phyloP scores from a whole-genome alignment of 2,797 vertebrate genomes.

The Premnoplex brunnescens region DNA sequence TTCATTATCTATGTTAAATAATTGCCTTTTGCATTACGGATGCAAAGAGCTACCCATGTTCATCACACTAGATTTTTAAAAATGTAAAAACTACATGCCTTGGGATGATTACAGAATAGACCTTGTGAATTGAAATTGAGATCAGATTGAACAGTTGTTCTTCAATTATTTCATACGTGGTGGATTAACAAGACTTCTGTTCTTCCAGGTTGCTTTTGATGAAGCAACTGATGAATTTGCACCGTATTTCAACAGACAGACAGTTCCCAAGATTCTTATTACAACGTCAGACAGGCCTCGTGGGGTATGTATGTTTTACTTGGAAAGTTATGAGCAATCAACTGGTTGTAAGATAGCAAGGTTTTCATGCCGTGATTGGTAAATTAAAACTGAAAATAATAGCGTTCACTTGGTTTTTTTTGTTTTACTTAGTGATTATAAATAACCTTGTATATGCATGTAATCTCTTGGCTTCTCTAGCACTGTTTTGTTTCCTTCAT shows the following conservation, averaged over 20 bases:
- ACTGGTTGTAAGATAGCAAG: background rate
- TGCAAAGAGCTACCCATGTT: background rate
- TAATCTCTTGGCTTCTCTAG: background rate
- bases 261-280: constrained; percentile 95
- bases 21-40: background rate
- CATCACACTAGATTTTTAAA: background rate
- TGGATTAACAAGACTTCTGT: background rate
- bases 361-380: background rate
- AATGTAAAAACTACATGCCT: accelerated
- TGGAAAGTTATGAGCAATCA: background rate
- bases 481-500: background rate
- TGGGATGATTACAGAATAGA: background rate
- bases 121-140: background rate
- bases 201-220: constrained; percentile 89
- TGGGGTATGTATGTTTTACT: constrained; percentile 80
- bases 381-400: background rate
- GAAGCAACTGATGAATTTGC: constrained; percentile 98
- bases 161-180: background rate
- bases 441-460: background rate
- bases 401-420: background rate
- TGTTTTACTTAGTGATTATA: background rate
- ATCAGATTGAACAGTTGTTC: background rate
- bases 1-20: background rate
- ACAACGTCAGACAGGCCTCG: constrained; percentile 97
- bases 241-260: constrained; percentile 93